Percentiles rank a stretch among this genome's conserved stretches.
Conservation (phyloP, 2,113 vertebrate genomes). For the Neoarius graeffei region DNA sequence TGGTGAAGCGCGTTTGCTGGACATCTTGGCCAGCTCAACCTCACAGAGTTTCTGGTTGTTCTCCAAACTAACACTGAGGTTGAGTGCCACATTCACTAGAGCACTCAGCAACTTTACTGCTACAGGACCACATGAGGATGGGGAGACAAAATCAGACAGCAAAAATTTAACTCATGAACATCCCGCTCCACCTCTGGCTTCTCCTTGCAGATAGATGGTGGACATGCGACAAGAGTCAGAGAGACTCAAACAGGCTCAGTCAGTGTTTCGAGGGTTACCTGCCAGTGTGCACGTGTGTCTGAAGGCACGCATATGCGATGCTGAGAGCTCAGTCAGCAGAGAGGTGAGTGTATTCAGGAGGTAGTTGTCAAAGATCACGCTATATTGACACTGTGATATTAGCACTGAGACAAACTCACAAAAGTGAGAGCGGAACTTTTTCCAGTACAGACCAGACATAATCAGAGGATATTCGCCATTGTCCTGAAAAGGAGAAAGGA, state of each 20-base stretch:
- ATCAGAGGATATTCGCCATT: constrained; percentile 83
- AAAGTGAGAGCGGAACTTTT: constrained; percentile 86
- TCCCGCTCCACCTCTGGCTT: neutral
- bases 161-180: neutral
- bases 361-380: constrained; percentile 82
- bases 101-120: constrained; percentile 85
- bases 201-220: neutral
- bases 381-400: constrained; percentile 82
- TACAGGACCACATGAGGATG: constrained; percentile 53
- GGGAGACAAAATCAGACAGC: neutral
- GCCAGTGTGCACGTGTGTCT: constrained; percentile 91
- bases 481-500: constrained; percentile 66
- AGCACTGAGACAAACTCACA: constrained; percentile 86
- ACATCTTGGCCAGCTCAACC: constrained; percentile 75
- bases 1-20: constrained; percentile 66
- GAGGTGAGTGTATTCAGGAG: constrained; percentile 85
- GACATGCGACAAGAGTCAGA: neutral
- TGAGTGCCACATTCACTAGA: constrained; percentile 75
- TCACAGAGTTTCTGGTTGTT: constrained; percentile 80
- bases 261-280: constrained; percentile 68
- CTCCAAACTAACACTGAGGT: constrained; percentile 76
- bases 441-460: constrained; percentile 81
- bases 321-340: constrained; percentile 81
- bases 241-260: neutral
- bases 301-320: constrained; percentile 83